Evolutionary conservation across 2,797 vertebrate species (phyloP).

Genomic region (Phoebastria nigripes): DNA sequence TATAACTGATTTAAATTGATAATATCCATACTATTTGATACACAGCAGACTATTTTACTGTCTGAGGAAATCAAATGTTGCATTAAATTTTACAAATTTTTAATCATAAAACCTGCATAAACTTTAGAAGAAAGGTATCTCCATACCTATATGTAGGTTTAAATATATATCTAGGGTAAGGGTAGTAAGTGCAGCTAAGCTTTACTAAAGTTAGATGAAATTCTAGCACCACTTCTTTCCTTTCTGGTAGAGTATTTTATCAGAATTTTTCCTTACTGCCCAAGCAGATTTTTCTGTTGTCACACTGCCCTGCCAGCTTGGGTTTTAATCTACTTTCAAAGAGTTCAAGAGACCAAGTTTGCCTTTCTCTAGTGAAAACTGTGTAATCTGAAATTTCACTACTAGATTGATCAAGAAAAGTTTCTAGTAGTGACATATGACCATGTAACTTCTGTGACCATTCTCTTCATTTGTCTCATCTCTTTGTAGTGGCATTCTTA

Average conservation of each 20-base stretch:
- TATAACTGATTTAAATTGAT: background rate
- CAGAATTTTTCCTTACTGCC: background rate
- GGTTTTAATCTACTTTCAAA: background rate
- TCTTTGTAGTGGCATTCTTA: background rate
- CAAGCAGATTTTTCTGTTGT: background rate
- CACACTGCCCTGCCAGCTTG: background rate
- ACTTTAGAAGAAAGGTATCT: background rate
- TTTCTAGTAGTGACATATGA: background rate
- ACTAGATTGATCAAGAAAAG: background rate
- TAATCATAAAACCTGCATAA: background rate
- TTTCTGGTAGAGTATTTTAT: background rate
- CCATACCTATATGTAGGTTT: background rate
- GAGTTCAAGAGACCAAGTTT: background rate
- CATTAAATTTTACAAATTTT: background rate
- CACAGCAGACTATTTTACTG: background rate
- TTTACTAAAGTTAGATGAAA: background rate
- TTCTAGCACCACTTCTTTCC: background rate
- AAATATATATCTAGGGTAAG: background rate
- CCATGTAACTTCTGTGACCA: background rate
- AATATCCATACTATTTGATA: background rate
- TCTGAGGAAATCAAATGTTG: background rate
- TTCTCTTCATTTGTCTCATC: background rate
- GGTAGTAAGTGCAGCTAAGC: background rate
- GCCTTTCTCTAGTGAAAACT: background rate
- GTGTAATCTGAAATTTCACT: background rate